A percentile compares a stretch with the other conserved stretches of the same genome.
Conservation (phyloP, 2,888 invertebrate genomes). For the Pardosa pseudoannulata region DNA sequence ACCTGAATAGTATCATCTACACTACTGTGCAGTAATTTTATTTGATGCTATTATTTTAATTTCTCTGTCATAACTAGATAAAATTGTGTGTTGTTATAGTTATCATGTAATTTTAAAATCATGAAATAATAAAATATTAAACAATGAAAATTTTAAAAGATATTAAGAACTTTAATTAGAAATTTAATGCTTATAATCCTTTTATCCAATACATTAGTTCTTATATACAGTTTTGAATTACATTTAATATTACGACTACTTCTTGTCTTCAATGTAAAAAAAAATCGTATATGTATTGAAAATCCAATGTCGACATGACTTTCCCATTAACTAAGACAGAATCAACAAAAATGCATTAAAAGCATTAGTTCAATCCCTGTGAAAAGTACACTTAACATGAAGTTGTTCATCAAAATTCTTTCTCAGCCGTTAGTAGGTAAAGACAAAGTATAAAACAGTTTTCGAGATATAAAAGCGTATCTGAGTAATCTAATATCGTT, state of each 20-base stretch:
- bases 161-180: too few species aligned
- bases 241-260: neutral
- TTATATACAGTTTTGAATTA: neutral
- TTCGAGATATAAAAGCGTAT: neutral
- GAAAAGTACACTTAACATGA: slow-evolving; percentile 60
- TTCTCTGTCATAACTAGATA: too few species aligned
- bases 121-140: too few species aligned
- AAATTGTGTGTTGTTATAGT: too few species aligned
- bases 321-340: slow-evolving; percentile 69
- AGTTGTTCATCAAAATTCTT: slow-evolving; percentile 51
- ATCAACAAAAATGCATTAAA: slow-evolving; percentile 72
- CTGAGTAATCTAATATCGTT: too few species aligned
- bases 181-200: too few species aligned
- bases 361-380: slow-evolving; percentile 65
- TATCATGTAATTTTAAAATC: too few species aligned
- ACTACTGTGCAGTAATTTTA: too few species aligned
- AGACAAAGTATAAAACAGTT: neutral
- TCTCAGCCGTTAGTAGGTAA: slow-evolving; percentile 2
- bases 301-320: slow-evolving; percentile 67
- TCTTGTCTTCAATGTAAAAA: neutral
- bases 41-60: too few species aligned
- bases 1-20: too few species aligned
- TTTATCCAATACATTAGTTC: too few species aligned
- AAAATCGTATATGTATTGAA: slow-evolving; percentile 25
- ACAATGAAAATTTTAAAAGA: too few species aligned